Evolutionary conservation across 2,797 vertebrate species (phyloP).

Genomic region (Champsocephalus esox): DNA sequence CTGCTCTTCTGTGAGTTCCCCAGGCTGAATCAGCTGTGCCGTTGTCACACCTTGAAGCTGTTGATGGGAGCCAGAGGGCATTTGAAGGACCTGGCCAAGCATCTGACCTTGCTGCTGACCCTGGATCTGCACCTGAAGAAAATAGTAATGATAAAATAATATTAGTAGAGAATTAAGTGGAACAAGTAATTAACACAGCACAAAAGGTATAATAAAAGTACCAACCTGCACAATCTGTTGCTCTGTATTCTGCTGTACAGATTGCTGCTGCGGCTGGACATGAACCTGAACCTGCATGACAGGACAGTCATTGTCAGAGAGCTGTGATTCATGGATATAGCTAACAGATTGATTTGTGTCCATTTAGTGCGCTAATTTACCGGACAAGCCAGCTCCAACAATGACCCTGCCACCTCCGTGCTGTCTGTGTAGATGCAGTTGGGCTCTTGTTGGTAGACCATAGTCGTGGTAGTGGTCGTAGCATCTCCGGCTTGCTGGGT

Average conservation of each 20-base stretch:
- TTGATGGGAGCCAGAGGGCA: constrained; percentile 90
- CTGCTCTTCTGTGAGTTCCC: constrained; percentile 96
- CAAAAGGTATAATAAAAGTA: background rate
- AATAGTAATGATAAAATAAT: background rate
- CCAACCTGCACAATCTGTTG: constrained; percentile 94
- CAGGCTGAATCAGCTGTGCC: constrained; percentile 92
- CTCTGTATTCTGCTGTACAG: constrained; percentile 89
- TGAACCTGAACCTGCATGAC: constrained; percentile 91
- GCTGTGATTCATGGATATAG: background rate
- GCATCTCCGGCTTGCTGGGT: constrained; percentile 85
- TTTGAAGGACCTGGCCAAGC: constrained; percentile 92
- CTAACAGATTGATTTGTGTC: background rate
- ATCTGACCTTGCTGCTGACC: constrained; percentile 89
- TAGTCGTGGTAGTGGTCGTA: constrained; percentile 85
- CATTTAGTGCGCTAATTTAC: constrained; percentile 76
- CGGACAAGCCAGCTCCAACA: constrained; percentile 96
- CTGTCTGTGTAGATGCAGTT: constrained; percentile 98
- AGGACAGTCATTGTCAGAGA: constrained; percentile 23
- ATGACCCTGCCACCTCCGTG: constrained; percentile 95
- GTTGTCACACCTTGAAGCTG: constrained; percentile 90
- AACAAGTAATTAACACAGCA: background rate
- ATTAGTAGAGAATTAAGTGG: background rate
- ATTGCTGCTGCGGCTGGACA: constrained; percentile 90
- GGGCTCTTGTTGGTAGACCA: constrained; percentile 94
- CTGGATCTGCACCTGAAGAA: constrained; percentile 89